Evolutionary conservation across 2,888 invertebrate genomes (phyloP), one percentile per base, ranked within the genome.

Genomic region (Dendrolimus houi): DNA sequence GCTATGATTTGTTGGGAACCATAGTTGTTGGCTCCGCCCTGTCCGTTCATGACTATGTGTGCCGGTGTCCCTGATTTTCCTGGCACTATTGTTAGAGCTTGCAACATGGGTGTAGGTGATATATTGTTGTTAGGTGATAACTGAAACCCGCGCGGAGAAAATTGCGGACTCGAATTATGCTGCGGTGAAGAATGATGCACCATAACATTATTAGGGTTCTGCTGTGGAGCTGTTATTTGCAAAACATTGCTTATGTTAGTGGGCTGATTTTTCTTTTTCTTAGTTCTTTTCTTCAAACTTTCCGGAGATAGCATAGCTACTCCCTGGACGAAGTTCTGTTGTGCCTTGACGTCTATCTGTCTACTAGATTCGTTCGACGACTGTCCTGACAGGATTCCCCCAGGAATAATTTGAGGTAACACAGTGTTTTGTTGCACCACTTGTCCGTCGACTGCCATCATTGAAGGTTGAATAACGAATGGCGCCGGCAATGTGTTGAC

Each of bases 401-500:
- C 93, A 0, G 94, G 87, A 0, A 95, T 93, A 52, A 95, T 90
- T 75, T 95, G 95, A 13, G 95, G 94, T 69, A 95, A 83, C 57
- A 94, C 93, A 62, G 94, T 87, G 64, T 94, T 94, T 69, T 94
- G 95, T 59, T 94, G 93, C 41, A 94, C 92, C 8, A 92, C 91
- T 79, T 93, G 93, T 0, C 95, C 94, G 65, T 96, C 96, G 67
- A 96, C 93, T 0, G 95, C 93, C 93, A 96, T 94, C 64, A 95
- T 93, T 2, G 94, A 93, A 0, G 95, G 95, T 71, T 96, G 96
- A 54, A 96, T 92, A 8, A 96, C 93, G 66, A 96, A 95, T 0
- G 96, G 96, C 14, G 95, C 91, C 55, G 94, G 95, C 62, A 96
- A 83, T 0, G 96, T 94, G 72, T 97, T 97, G 1, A 97, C 94